Base-by-base conservation (phyloP, 2,888 invertebrate genomes). In the Parnassius orleans region DNA sequence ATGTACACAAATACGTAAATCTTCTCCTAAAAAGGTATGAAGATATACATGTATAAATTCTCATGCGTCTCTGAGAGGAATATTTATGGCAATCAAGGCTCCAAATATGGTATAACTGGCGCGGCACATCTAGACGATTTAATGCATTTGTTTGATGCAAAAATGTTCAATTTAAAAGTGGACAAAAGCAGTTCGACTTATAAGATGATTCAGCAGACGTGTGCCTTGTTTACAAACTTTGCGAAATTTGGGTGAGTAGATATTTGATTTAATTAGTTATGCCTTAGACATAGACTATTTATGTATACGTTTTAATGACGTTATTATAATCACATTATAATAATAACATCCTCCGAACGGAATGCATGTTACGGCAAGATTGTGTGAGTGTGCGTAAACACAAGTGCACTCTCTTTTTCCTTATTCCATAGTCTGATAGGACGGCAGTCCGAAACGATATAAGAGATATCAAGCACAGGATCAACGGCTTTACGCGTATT, bases 51-150 rank as follows among this genome's bases (percentile, higher is more conserved):
- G 14, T 84, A 84, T 60, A 71, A 70, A 63, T 83, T 87, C 48
- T 76, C 81, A 0, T 74, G 79, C 57, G 52, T 72, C 3, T 84
- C 86, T 0, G 72, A 78, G 9, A 72, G 81, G 60, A 85, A 84
- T 63, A 64, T 81, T 2, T 80, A 70, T 42, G 76, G 79, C 0
- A 70, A 63, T 2, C 1, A 19, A 0, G 83, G 79, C 2, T 46
- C 63, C 0, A 75, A 78, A 53, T 78, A 79, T 50, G 81, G 74
- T 0, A 63, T 85, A 1, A 53, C 50, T 0, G 87, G 84, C 10
- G 76, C 81, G 0, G 50, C 78, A 1, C 87, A 87, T 66, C 64
- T 82, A 15, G 87, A 87, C 14, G 87, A 87, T 57, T 57, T 83
- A 5, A 74, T 80, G 73, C 84, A 87, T 61, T 65, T 87, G 11